phyloP scores from a whole-genome alignment of 2,888 invertebrate species.

The Caenorhabditis parvicauda region DNA sequence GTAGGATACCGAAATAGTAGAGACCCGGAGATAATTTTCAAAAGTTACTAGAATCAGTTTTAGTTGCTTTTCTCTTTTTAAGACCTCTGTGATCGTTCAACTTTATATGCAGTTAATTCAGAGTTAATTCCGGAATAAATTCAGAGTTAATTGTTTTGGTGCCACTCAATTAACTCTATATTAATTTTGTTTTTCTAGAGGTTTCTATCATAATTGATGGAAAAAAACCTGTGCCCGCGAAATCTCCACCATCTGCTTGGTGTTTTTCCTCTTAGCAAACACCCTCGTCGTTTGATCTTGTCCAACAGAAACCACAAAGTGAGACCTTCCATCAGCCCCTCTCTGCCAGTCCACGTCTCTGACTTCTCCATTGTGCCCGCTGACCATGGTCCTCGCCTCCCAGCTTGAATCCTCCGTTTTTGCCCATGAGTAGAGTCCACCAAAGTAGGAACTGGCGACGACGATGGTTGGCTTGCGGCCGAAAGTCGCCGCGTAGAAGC shows the following conservation, averaged over 20 bases:
- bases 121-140: not conserved
- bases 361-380: conserved; percentile 52
- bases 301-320: conserved; percentile 46
- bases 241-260: not conserved
- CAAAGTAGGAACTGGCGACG: conserved; percentile 45
- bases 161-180: not conserved
- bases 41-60: no score
- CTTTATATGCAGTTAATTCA: no score
- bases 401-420: conserved; percentile 21
- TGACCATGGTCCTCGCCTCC: conserved; percentile 31
- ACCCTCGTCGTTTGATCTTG: conserved; percentile 57
- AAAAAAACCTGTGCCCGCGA: no score
- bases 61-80: no score
- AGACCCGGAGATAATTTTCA: no score
- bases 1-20: no score
- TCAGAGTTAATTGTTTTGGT: no score
- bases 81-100: no score
- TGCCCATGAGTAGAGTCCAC: conserved; percentile 50
- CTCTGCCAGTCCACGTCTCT: conserved; percentile 46
- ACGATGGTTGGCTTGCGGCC: conserved; percentile 22
- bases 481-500: conserved; percentile 51
- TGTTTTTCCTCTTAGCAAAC: conserved; percentile 18
- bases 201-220: no score
- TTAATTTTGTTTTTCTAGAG: no score
- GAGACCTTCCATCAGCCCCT: conserved; percentile 21